These are phyloP conservation scores for Hafferia zeledoni DNA, from an alignment of 2,797 vertebrate species.

Conservation along the genomic window DNA sequence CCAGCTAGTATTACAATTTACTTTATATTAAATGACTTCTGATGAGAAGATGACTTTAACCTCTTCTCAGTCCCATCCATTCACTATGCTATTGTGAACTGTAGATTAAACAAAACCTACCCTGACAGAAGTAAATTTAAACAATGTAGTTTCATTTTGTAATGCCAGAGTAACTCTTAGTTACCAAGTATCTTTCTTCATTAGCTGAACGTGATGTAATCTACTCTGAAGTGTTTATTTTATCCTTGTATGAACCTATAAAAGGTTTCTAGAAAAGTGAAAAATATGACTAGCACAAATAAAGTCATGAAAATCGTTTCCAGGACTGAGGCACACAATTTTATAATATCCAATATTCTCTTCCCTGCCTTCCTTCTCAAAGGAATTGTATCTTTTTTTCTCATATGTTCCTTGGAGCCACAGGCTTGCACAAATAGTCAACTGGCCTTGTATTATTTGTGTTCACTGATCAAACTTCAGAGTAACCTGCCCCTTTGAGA, in stretches of 20 bases:
- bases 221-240: constrained; percentile 60
- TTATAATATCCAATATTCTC: neutral
- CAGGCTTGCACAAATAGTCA: neutral
- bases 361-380: neutral
- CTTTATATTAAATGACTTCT: constrained; percentile 69
- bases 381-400: neutral
- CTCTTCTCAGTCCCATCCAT: neutral
- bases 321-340: neutral
- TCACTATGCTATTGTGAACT: neutral
- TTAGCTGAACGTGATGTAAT: constrained; percentile 53
- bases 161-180: constrained; percentile 25
- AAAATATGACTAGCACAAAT: neutral
- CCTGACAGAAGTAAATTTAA: constrained; percentile 43
- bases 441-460: neutral
- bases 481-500: neutral
- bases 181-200: constrained; percentile 22
- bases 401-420: neutral
- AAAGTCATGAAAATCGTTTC: neutral
- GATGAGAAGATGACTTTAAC: constrained; percentile 56
- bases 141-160: constrained; percentile 14
- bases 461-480: neutral
- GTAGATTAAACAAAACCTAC: constrained; percentile 41
- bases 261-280: constrained; percentile 3
- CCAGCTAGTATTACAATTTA: constrained; percentile 53
- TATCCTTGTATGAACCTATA: neutral